phyloP scores from a whole-genome alignment of 2,113 vertebrate genomes.

The Bubo bubo region DNA sequence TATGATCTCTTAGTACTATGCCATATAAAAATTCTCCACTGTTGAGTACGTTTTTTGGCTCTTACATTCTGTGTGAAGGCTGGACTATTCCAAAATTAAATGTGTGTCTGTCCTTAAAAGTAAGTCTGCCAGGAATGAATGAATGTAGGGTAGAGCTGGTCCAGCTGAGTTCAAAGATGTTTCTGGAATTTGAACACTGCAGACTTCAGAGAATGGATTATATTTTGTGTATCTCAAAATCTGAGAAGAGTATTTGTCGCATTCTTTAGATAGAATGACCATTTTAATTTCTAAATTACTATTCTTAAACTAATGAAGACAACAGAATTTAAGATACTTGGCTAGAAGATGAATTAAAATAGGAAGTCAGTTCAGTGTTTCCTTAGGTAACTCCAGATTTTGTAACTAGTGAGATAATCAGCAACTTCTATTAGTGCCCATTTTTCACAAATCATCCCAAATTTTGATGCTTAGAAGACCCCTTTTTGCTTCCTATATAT shows the following conservation, averaged over 20 bases:
- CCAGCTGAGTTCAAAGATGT: background rate
- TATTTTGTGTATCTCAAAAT: background rate
- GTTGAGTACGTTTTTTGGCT: background rate
- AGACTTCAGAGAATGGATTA: background rate
- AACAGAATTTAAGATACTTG: background rate
- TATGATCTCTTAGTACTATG: background rate
- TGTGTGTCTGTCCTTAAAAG: background rate
- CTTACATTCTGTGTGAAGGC: rapidly evolving
- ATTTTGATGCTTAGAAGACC: background rate
- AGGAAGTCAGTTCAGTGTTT: background rate
- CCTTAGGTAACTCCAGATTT: background rate
- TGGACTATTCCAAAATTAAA: background rate
- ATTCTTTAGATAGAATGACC: background rate
- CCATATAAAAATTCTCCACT: background rate
- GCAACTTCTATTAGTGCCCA: background rate
- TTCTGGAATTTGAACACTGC: background rate
- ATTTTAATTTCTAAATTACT: background rate
- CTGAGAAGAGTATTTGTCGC: background rate
- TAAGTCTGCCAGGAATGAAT: background rate
- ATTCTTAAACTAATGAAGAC: too few relatives aligned
- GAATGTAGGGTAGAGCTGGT: background rate
- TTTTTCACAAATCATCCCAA: background rate
- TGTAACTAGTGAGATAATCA: background rate
- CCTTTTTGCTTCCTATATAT: rapidly evolving
- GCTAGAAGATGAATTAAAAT: background rate